Conservation (phyloP, 2,113 vertebrate species). For the Hypomesus transpacificus region DNA sequence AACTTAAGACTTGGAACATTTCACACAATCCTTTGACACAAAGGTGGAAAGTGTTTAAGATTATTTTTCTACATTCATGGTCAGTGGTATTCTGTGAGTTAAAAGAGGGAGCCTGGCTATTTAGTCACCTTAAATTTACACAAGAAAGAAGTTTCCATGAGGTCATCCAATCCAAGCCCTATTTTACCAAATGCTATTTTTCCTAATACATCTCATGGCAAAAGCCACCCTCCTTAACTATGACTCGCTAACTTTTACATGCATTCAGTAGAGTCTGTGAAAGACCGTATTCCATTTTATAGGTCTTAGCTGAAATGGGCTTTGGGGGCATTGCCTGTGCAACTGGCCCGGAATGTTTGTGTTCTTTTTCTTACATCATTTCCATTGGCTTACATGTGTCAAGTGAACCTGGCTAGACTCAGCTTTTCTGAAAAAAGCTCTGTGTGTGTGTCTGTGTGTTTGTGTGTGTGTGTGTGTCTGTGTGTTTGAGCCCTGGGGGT, state of each 20-base stretch:
- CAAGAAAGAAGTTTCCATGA: slow-evolving; percentile 4
- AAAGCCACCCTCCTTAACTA: slow-evolving; percentile 2
- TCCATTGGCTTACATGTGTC: slow-evolving; percentile 11
- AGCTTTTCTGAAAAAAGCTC: neutral
- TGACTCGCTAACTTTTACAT: neutral
- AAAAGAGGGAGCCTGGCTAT: neutral
- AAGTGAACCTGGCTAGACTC: slow-evolving; percentile 20
- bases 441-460: no score
- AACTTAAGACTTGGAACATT: no score
- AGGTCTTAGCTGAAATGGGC: neutral
- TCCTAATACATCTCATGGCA: slow-evolving; percentile 4
- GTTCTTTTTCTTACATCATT: slow-evolving; percentile 19
- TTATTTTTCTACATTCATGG: neutral
- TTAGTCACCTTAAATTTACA: neutral
- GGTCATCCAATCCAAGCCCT: slow-evolving; percentile 5
- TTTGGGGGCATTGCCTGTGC: neutral
- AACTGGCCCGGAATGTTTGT: slow-evolving; percentile 13
- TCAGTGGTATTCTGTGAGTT: neutral
- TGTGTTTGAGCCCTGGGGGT: neutral
- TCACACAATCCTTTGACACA: no score
- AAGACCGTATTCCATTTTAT: neutral
- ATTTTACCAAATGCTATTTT: slow-evolving; percentile 1
- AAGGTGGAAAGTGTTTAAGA: no score
- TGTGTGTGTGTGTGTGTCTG: no score
- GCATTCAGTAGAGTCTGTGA: slow-evolving; percentile 7